These are phyloP conservation scores for Opisthograptis luteolata DNA, from an alignment of 2,888 invertebrate genomes.

Conservation along the genomic window DNA sequence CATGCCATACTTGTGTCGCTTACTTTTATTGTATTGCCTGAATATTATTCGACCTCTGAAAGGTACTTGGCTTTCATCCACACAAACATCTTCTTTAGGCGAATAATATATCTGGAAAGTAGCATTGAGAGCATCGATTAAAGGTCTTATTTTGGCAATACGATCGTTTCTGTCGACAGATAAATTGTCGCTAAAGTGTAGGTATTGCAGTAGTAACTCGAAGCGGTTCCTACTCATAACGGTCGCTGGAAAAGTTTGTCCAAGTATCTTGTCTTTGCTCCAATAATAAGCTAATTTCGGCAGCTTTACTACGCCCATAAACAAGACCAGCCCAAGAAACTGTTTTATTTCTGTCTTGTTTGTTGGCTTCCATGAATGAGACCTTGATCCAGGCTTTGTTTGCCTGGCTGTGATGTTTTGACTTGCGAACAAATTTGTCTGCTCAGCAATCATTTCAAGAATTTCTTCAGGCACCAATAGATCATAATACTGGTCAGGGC, in stretches of 20 bases:
- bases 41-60: constrained; percentile 44
- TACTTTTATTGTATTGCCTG: constrained; percentile 44
- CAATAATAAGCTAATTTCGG: constrained; percentile 35
- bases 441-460: constrained; percentile 21
- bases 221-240: constrained; percentile 37
- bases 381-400: constrained; percentile 28
- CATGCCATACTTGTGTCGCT: constrained; percentile 42
- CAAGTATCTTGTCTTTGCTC: constrained; percentile 33
- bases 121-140: constrained; percentile 40
- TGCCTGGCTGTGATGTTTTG: constrained; percentile 21
- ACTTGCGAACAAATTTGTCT: constrained; percentile 34
- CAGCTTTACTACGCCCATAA: constrained; percentile 41
- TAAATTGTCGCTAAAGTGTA: constrained; percentile 28
- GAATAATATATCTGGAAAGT: constrained; percentile 42
- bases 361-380: constrained; percentile 34
- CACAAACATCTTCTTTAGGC: constrained; percentile 43
- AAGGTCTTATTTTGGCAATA: constrained; percentile 42
- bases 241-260: constrained; percentile 30
- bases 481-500: constrained; percentile 3
- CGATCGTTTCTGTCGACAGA: constrained; percentile 32
- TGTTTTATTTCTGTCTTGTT: constrained; percentile 30
- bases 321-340: constrained; percentile 36
- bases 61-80: constrained; percentile 44
- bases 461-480: constrained; percentile 12
- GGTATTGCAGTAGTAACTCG: constrained; percentile 22